Base-by-base conservation (phyloP, 2,797 vertebrate species). In the Orestias chungarensis region DNA sequence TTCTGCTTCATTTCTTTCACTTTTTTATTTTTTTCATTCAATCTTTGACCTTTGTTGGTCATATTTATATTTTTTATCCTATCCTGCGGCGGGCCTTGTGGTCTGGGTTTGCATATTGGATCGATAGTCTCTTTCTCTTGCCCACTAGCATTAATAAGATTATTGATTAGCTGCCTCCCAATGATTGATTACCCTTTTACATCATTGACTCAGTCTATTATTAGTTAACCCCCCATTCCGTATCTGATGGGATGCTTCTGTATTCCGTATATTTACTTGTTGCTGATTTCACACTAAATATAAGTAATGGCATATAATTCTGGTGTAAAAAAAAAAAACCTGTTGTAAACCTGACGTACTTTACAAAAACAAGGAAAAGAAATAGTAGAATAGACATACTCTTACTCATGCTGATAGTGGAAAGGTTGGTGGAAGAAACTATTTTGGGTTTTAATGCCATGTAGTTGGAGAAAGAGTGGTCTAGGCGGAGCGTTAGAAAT, bases 111-210 rank as follows among this genome's bases (percentile, higher is more conserved):
- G 91, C 88, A 90, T 89, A 78, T 77, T 72, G 85, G 86, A 92
- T 94, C 92, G 35, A 93, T 94, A 90, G 18, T 76, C 78, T 86
- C 86, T 77, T 81, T 72, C 84, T 85, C 82, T 89, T 68, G 78
- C 78, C 82, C 82, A 78, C 85, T 87, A 88, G 84, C 88, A 92
- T 93, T 93, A 93, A 92, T 88, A 93, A 90, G 84, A 81, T 87
- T 71, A 95, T 94, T 87, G 93, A 95, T 94, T 94, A 90, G 62
- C 90, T 93, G 92, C 90, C 89, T 84, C 78, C 71, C 73, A 68
- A 61, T 93, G 93, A 94, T 93, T 92, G 86, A 94, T 93, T 88
- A 86, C 86, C 80, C 86, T 82, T 87, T 83, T 87, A 85, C 74
- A 81, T 82, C 77, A 88, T 86, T 1, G 70, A 88, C 85, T 88